Base-by-base conservation (phyloP, 30 jellyfish, hydroid and myxozoan species). In the Catostylus mosaicus region DNA sequence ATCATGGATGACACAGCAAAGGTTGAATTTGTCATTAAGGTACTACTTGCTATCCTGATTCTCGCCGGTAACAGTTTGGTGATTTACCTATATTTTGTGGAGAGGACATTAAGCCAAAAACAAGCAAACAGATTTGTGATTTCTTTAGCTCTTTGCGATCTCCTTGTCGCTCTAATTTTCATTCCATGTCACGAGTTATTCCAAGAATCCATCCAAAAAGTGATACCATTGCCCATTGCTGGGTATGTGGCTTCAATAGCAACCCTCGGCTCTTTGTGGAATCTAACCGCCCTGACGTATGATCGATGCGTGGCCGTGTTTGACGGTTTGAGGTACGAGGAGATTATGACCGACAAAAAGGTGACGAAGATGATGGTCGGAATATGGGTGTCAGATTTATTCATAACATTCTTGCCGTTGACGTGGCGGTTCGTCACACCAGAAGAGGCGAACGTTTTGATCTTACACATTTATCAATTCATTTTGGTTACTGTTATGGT, bases 281-380 rank as follows among this genome's bases (percentile, higher is more conserved):
- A 85, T 50, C 78, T 85, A 19, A 54, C 78, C 1, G 95, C 95
- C 19, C 47, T 85, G 57, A 85, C 95, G 6, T 85, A 69, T 51
- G 95, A 85, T 35, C 84, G 95, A 29, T 73, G 40, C 50, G 79
- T 85, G 9, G 95, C 95, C 6, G 54, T 74, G 12, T 85, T 85
- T 45, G 27, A 75, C 18, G 76, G 89, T 43, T 67, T 85, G 24
- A 50, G 95, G 1, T 85, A 85, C 84, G 75, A 70, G 32, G 74
- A 67, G 0, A 46, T 85, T n/a, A 85, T 85, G 89, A 61, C 81
- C 12, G 26, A 31, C 24, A 52, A 31, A 29, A 85, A 43, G 29
- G 84, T 43, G 11, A 30, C 70, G 19, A 12, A 12, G 20, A 57
- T 85, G 23, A 63, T 85, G 86, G 36, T 47, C 18, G 74, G 65